These are phyloP conservation scores for Andrena cerasifolii DNA, from an alignment of 1,140 invertebrate species.

Conservation along the genomic window DNA sequence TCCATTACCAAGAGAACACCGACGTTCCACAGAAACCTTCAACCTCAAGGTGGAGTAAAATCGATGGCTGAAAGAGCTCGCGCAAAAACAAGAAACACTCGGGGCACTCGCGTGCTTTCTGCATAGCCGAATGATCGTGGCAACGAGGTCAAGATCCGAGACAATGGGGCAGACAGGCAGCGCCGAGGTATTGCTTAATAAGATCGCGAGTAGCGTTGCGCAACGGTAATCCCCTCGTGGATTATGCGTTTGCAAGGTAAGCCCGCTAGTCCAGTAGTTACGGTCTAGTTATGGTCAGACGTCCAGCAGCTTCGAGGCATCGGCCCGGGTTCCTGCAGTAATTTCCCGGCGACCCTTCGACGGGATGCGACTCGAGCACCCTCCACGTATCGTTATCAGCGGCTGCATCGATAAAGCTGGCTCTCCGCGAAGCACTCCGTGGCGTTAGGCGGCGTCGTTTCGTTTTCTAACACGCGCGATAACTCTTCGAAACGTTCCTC, in stretches of 20 bases:
- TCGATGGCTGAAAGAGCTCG: too few relatives aligned
- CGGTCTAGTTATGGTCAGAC: not conserved
- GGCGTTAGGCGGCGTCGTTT: not conserved
- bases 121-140: too few relatives aligned
- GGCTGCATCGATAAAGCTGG: not conserved
- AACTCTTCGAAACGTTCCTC: not conserved
- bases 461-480: not conserved
- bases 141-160: not conserved
- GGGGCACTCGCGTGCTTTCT: too few relatives aligned
- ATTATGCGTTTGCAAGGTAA: constrained; percentile 4
- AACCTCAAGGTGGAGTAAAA: too few relatives aligned
- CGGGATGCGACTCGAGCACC: not conserved
- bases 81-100: too few relatives aligned
- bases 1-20: too few relatives aligned
- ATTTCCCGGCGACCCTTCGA: not conserved
- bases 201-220: not conserved
- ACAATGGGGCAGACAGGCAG: too few relatives aligned
- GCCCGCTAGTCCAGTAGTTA: not conserved
- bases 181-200: not conserved
- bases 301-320: too few relatives aligned
- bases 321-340: too few relatives aligned
- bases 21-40: too few relatives aligned
- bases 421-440: not conserved
- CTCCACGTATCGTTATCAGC: not conserved
- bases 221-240: not conserved